Percentiles rank a stretch among this genome's conserved stretches.
Conservation (phyloP, 2,113 vertebrate genomes). For the Anolis carolinensis region DNA sequence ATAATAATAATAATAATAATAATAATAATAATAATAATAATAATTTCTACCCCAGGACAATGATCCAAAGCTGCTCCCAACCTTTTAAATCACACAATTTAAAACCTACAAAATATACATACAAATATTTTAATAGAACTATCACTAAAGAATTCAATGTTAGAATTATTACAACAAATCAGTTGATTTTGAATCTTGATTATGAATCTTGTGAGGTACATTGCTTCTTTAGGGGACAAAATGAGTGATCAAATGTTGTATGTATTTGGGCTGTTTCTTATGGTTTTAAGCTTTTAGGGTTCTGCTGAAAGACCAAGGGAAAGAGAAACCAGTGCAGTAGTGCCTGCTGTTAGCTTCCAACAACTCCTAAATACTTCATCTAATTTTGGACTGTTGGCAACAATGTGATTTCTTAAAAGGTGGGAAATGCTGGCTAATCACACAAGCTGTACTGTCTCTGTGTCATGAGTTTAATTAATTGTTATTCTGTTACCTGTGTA, state of each 20-base stretch:
- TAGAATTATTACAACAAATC: no score
- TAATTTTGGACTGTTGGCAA: slow-evolving; percentile 74
- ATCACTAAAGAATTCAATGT: no score
- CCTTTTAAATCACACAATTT: no score
- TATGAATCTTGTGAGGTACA: background rate
- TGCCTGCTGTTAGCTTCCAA: slow-evolving; percentile 78
- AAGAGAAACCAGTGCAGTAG: slow-evolving; percentile 15
- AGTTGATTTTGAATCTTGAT: background rate
- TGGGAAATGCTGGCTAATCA: slow-evolving; percentile 76
- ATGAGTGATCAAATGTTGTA: background rate
- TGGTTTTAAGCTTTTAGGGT: background rate
- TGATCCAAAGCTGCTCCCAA: no score
- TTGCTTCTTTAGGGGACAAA: background rate
- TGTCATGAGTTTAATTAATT: slow-evolving; percentile 70
- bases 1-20: no score
- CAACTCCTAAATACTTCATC: slow-evolving; percentile 84
- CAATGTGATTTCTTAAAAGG: slow-evolving; percentile 87
- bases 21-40: no score
- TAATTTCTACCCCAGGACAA: no score
- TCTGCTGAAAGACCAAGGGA: slow-evolving; percentile 40
- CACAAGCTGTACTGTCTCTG: slow-evolving; percentile 75
- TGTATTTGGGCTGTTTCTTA: background rate
- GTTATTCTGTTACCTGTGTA: slow-evolving; percentile 61
- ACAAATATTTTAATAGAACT: no score
- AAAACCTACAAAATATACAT: no score